Evolutionary conservation across 2,113 vertebrate genomes (phyloP).

Genomic region (Alligator sinensis): DNA sequence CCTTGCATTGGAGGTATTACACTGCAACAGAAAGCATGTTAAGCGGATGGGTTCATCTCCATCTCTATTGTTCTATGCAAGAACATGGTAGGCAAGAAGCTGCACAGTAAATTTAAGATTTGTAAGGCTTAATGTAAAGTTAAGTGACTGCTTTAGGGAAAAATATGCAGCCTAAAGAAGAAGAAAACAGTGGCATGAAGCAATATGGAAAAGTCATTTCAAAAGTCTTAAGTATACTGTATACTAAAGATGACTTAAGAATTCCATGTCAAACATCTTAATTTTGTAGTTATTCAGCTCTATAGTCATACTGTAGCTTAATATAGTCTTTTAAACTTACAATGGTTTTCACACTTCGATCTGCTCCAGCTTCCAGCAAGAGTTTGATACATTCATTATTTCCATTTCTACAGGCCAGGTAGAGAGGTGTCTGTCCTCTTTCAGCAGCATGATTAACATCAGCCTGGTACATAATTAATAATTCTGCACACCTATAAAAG

Average conservation of each 20-base stretch:
- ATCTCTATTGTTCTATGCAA: neutral
- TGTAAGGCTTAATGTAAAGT: neutral
- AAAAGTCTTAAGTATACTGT: neutral
- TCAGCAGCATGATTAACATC: conserved; percentile 84
- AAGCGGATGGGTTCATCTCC: neutral
- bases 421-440: conserved; percentile 88
- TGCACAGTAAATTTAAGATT: neutral
- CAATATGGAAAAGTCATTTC: conserved; percentile 7
- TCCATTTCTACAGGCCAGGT: conserved; percentile 90
- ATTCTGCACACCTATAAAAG: conserved; percentile 86
- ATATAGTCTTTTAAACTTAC: conserved; percentile 79
- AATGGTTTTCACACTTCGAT: conserved; percentile 80
- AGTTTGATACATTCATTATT: conserved; percentile 84
- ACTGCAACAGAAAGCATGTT: neutral
- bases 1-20: neutral
- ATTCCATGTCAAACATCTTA: neutral
- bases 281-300: neutral
- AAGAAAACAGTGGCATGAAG: neutral
- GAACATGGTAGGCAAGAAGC: neutral
- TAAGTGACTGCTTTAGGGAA: neutral
- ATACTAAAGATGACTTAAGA: neutral
- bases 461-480: conserved; percentile 86
- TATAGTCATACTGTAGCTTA: neutral
- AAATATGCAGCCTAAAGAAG: neutral
- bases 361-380: conserved; percentile 86